These are phyloP conservation scores for Aegotheles bennettii DNA, from an alignment of 2,113 vertebrate genomes.

Conservation along the genomic window DNA sequence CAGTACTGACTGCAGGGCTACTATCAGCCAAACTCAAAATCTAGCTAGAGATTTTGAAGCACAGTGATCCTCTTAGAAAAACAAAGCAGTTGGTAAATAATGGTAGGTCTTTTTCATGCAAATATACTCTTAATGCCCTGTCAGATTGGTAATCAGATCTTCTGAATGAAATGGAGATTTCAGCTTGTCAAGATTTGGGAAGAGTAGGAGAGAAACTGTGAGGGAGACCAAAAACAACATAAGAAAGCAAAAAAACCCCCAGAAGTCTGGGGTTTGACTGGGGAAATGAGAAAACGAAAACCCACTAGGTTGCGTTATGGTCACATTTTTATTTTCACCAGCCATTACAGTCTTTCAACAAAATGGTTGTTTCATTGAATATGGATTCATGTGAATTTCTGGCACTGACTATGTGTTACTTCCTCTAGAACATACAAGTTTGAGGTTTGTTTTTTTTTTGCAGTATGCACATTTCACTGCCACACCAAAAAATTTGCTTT, in stretches of 20 bases:
- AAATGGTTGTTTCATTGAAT: constrained; percentile 54
- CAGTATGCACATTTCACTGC: constrained; percentile 27
- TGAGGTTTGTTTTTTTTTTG: background rate
- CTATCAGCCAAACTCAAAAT: background rate
- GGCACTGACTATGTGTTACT: constrained; percentile 9
- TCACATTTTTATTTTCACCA: background rate
- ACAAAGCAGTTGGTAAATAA: background rate
- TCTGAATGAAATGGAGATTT: background rate
- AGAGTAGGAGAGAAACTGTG: background rate
- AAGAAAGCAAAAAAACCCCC: background rate
- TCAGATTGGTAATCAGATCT: background rate
- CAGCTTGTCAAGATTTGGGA: background rate
- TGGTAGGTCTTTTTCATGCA: background rate
- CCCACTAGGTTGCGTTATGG: background rate
- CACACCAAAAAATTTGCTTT: constrained; percentile 58
- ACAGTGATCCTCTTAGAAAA: background rate
- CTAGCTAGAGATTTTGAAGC: background rate
- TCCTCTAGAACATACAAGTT: constrained; percentile 38
- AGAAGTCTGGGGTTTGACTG: background rate
- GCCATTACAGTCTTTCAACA: constrained; percentile 20
- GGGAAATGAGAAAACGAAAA: background rate
- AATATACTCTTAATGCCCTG: background rate
- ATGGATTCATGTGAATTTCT: constrained; percentile 65
- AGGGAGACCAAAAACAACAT: background rate
- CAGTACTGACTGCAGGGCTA: background rate